Base-by-base conservation (phyloP, 2,797 vertebrate genomes). In the Gadopsis marmoratus region DNA sequence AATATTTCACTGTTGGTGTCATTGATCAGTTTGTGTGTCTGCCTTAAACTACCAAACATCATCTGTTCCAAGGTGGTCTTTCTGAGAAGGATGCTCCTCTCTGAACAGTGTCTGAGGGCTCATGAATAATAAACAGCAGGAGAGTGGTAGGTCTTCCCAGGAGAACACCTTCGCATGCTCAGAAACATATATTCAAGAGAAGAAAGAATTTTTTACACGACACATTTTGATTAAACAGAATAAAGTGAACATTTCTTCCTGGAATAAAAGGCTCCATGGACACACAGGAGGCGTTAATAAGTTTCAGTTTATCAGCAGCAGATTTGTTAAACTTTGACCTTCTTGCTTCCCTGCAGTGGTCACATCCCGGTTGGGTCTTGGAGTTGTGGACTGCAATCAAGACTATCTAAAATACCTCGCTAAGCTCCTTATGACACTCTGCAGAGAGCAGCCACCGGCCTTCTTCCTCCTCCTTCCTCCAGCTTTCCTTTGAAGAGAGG, bases 401-500 rank as follows among this genome's bases (percentile, higher is more conserved):
- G 64, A 78, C 68, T 3, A 50, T 66, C 75, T 65, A 41, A 85
- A 90, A 90, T 89, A 85, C 16, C 71, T 73, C 31, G 0, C 19
- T 91, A 90, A 91, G 87, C 89, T 86, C 64, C 87, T 91, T 91
- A 88, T 60, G 77, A 71, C 16, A 23, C 78, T 58, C 17, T 33
- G 50, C 56, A 19, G 71, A 50, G 17, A 59, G 39, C 41, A 31
- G 33, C 47, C 8, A 4, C 23, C 2, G 19, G 39, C 41, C 50
- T n/a, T 50, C 45, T 41, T 23, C 74, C 31, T 72, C 31, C 11
- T 74, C 47, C 5, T 3, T n/a, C 33, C 48, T 54, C 29, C 35
- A 29, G 55, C 62, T 9, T 51, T 60, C 12, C 11, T 68, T 13
- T 47, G 31, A 50, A 55, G 4, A 17, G 39, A 71, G 43, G 47